Evolutionary conservation across 2,888 invertebrate genomes (phyloP).

Genomic region (Trachelus tabidus): DNA sequence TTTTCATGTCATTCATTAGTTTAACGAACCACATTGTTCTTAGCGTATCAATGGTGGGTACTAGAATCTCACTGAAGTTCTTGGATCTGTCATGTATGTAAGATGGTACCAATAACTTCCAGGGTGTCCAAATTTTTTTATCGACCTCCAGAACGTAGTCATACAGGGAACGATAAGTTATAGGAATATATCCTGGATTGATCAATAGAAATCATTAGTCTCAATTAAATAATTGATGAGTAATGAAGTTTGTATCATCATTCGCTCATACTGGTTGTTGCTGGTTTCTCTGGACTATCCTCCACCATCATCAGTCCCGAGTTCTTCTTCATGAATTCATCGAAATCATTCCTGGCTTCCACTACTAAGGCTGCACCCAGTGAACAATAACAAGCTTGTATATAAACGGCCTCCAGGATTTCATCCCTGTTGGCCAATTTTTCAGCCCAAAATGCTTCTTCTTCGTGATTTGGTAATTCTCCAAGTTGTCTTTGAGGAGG

Average conservation of each 20-base stretch:
- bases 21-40: slow-evolving; percentile 82
- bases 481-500: slow-evolving; percentile 4
- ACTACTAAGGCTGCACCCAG: slow-evolving; percentile 83
- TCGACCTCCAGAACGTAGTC: slow-evolving; percentile 83
- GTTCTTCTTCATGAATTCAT: slow-evolving; percentile 82
- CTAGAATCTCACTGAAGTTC: slow-evolving; percentile 85
- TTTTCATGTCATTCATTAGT: slow-evolving; percentile 80
- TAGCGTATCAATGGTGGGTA: slow-evolving; percentile 90
- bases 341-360: slow-evolving; percentile 78
- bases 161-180: slow-evolving; percentile 77
- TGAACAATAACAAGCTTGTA: slow-evolving; percentile 84
- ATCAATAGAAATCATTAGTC: slow-evolving; percentile 2
- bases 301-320: slow-evolving; percentile 77
- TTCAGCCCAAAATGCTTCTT: slow-evolving; percentile 79
- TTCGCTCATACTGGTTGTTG: slow-evolving; percentile 68
- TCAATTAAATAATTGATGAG: neutral
- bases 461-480: slow-evolving; percentile 62
- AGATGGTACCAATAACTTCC: slow-evolving; percentile 82
- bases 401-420: slow-evolving; percentile 55
- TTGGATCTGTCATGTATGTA: slow-evolving; percentile 79
- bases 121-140: slow-evolving; percentile 81
- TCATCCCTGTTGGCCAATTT: slow-evolving; percentile 39
- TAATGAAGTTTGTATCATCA: neutral
- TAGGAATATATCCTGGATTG: slow-evolving; percentile 77
- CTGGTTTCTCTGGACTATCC: slow-evolving; percentile 74